A percentile compares a stretch with the other conserved stretches of the same genome.
Conservation (phyloP, 2,888 invertebrate species). For the Phytoseiulus persimilis region DNA sequence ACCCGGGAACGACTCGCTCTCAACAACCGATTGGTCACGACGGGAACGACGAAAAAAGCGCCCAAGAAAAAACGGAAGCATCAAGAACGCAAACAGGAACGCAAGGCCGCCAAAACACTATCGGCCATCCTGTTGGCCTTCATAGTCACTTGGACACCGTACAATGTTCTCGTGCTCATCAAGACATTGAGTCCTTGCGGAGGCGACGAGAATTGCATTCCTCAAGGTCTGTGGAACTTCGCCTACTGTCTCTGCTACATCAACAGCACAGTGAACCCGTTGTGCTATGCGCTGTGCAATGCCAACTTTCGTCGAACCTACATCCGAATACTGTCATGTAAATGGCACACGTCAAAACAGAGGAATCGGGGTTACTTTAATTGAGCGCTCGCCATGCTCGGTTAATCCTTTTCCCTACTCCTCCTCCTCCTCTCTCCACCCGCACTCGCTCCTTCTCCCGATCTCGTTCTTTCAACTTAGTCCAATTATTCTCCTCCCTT, state of each 20-base stretch:
- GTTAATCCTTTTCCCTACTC: not conserved
- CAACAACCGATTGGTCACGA: slow-evolving; percentile 26
- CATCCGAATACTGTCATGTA: slow-evolving; percentile 84
- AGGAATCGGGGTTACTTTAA: slow-evolving; percentile 38
- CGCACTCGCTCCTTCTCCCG: not conserved
- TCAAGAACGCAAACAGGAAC: slow-evolving; percentile 87
- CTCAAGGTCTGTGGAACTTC: slow-evolving; percentile 82
- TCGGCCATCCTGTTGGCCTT: slow-evolving; percentile 93
- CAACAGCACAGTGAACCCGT: slow-evolving; percentile 94
- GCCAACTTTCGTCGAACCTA: slow-evolving; percentile 93
- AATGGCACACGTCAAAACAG: slow-evolving; percentile 63
- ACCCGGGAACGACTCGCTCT: slow-evolving; percentile 21
- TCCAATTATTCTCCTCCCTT: not conserved
- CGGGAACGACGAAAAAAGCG: slow-evolving; percentile 38
- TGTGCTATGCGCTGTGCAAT: slow-evolving; percentile 97
- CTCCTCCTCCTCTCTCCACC: not conserved
- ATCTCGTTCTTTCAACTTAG: not conserved
- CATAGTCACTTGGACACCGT: slow-evolving; percentile 98
- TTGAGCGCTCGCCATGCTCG: not conserved
- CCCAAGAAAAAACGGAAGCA: slow-evolving; percentile 70
- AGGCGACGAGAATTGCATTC: slow-evolving; percentile 67
- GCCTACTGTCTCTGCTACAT: slow-evolving; percentile 98
- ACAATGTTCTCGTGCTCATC: slow-evolving; percentile 80
- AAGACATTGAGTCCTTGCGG: slow-evolving; percentile 67
- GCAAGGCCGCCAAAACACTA: slow-evolving; percentile 94